Evolutionary conservation across 2,888 invertebrate species (phyloP), one percentile per base, ranked within the genome.

Genomic region (Torymus auratus): DNA sequence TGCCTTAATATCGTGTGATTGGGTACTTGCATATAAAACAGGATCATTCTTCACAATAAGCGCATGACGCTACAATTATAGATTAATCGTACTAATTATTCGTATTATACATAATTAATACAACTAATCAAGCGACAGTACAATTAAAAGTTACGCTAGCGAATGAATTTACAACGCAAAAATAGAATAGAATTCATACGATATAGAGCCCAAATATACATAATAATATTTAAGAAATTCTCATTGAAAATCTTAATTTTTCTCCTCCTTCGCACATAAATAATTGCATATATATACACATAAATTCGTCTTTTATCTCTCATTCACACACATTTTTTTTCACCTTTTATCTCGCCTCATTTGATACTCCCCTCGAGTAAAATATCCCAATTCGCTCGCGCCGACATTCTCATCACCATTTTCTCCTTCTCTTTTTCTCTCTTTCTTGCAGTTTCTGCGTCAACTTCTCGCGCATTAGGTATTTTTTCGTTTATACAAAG

Each of bases 341-440:
- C 61, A n/a, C 14, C 71, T 68, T 68, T 15, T 23, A 23, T 15
- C 5, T 20, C 14, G 5, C 11, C 56, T 55, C 23, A 52, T 0
- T 41, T 41, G 41, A 41, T 56, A 55, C 60, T 28, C 7, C 28
- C 28, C 20, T 65, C 23, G 1, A 62, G 74, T 13, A 64, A 74
- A 81, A 65, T 78, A 70, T 70, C 55, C 77, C 78, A 69, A 55
- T 55, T 73, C 58, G 55, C 81, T 78, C 78, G 81, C 81, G 81
- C 81, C 41, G 15, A 65, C 77, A 77, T 41, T 41, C 81, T 69
- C 69, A 60, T 64, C 41, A 60, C 28, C 17, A 58, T 13, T 62
- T 77, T 77, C 41, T 41, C 20, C 20, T 20, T 20, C 20, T 20
- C 20, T 20, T 2, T 68, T 17, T 73, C 14, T 58, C 53, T 11